Evolutionary conservation across 1,140 invertebrate species (phyloP), one percentile per base, ranked within the genome.

Genomic region (Drosophila leontia): DNA sequence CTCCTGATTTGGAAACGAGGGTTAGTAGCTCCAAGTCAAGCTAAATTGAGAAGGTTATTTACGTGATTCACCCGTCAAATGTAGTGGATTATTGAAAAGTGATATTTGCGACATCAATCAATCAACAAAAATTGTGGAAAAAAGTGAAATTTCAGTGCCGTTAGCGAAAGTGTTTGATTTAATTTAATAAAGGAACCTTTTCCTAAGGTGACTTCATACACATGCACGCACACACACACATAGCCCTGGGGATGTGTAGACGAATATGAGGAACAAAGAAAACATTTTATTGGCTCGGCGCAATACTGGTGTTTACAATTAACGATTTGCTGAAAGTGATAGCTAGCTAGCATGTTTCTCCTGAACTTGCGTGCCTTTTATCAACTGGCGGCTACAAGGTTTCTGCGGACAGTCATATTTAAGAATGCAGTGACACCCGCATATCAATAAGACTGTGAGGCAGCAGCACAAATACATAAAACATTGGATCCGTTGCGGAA

Each of bases 281-380:
- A 70, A 55, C 63, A 55, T 34, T 55, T 47, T 69, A 44, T 56
- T 56, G 35, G 32, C 13, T 68, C 41, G 63, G 48, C 48, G 48
- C 63, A 69, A 26, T 56, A 45, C 63, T 45, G 63, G 45, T 70
- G 67, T 68, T 70, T 68, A 70, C 67, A 70, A 68, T 70, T 70
- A 70, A 70, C 67, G 63, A 70, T 70, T 70, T 70, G 13, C 44
- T 56, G 67, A 19, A 56, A 47, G 48, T 56, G 67, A 68, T 63
- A 56, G 48, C 48, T 11, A 1, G 53, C 53, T 65, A 65, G 62
- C 62, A 65, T 62, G 32, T 55, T 12, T 55, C 32, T 26, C 15
- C 15, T 51, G 12, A 56, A 53, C 61, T 44, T 55, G 60, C 47
- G 32, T 53, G 47, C 61, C 47, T 34, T 67, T 70, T 65, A 70